A percentile compares a stretch with the other conserved stretches of the same genome.
These are phyloP conservation scores for Sthenelais limicola DNA, from an alignment of 2,888 invertebrate genomes.

Conservation along the genomic window DNA sequence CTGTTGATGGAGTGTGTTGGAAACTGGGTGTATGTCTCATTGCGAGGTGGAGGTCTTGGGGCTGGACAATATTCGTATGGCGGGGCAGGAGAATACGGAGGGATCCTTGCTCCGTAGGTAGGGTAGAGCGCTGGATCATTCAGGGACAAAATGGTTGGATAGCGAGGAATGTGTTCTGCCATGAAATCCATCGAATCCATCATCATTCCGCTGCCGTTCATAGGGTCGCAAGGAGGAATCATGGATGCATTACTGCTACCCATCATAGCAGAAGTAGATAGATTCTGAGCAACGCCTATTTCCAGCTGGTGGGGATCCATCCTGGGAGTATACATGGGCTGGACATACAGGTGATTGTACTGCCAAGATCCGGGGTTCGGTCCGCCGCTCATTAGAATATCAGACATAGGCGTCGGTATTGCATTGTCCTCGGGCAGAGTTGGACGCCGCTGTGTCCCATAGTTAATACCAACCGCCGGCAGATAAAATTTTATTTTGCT, in stretches of 20 bases:
- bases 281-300: conserved; percentile 5
- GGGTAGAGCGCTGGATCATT: conserved; percentile 16
- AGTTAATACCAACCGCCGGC: too few relatives aligned
- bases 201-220: conserved; percentile 2
- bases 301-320: not conserved
- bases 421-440: not conserved
- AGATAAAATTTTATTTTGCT: too few relatives aligned
- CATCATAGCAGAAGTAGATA: conserved; percentile 16
- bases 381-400: not conserved
- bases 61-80: not conserved
- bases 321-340: not conserved
- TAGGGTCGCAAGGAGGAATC: not conserved
- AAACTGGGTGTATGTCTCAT: too few relatives aligned
- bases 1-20: not conserved
- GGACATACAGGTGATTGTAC: conserved; percentile 7
- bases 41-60: not conserved
- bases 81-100: not conserved
- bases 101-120: not conserved
- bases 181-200: not conserved
- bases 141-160: not conserved
- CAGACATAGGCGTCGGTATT: not conserved
- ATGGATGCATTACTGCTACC: conserved; percentile 20
- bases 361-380: conserved; percentile 19
- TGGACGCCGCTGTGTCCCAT: not conserved
- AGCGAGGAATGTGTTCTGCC: not conserved